Evolutionary conservation across 2,113 vertebrate species (phyloP).

Genomic region (Tachysurus vachellii): DNA sequence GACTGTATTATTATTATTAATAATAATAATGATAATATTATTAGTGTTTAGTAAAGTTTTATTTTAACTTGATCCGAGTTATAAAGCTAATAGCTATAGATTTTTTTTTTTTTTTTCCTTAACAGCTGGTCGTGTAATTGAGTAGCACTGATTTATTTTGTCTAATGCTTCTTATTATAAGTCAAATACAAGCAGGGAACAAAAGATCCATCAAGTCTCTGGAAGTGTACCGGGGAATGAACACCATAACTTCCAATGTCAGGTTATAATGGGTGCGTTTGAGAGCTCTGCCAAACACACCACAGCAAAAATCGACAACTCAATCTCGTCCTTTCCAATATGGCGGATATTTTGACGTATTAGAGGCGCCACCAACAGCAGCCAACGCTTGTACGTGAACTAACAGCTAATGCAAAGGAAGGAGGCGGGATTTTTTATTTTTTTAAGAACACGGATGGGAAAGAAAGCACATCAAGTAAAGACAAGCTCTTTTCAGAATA

Average conservation of each 20-base stretch:
- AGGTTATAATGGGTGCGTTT: not conserved
- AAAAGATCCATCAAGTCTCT: not conserved
- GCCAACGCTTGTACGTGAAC: not conserved
- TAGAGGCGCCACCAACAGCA: not conserved
- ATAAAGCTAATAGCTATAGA: not conserved
- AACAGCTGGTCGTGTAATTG: not conserved
- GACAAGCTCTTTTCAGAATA: not conserved
- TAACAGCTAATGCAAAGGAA: not conserved
- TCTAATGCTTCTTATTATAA: not conserved
- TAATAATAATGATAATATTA: not conserved
- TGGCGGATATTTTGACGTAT: not conserved
- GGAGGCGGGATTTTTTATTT: not conserved
- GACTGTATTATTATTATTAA: not conserved
- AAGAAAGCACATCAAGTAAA: not conserved
- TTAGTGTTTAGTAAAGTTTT: not conserved
- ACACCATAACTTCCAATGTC: not conserved
- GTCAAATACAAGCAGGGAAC: not conserved
- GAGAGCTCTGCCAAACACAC: not conserved
- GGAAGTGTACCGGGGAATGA: not conserved
- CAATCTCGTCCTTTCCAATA: not conserved
- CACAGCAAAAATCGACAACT: not conserved
- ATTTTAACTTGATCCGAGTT: not conserved
- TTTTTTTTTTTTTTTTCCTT: not conserved
- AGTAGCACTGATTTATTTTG: not conserved
- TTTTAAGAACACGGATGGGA: not conserved